Evolutionary conservation across 2,113 vertebrate genomes (phyloP).

Genomic region (Hypocryptadius cinnamomeus): DNA sequence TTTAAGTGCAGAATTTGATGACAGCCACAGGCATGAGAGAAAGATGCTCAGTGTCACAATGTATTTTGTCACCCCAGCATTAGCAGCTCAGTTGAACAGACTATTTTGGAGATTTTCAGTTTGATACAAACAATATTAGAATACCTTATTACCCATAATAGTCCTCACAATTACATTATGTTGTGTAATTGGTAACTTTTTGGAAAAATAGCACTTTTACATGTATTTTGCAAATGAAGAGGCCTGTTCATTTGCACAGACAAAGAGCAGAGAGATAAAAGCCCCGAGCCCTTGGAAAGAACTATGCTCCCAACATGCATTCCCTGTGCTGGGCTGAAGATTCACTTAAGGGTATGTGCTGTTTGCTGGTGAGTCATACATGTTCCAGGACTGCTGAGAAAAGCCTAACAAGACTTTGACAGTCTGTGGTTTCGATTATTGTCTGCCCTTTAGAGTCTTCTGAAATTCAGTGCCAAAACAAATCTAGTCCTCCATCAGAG

Average conservation of each 20-base stretch:
- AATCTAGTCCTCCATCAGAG: background rate
- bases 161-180: background rate
- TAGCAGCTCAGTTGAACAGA: background rate
- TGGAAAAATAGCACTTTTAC: background rate
- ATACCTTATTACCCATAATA: background rate
- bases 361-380: background rate
- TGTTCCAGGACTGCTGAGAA: background rate
- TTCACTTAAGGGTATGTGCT: background rate
- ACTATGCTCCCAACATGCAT: background rate
- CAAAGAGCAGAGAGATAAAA: background rate
- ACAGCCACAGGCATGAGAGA: background rate
- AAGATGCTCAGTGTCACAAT: background rate
- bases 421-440: background rate
- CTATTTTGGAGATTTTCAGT: background rate
- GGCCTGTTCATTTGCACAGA: background rate
- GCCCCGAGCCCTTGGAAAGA: background rate
- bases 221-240: background rate
- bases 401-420: background rate
- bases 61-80: background rate
- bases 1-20: background rate
- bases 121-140: background rate
- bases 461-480: background rate
- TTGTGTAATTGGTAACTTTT: background rate
- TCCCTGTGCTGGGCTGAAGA: background rate
- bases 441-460: background rate